Percentiles rank a stretch among this genome's conserved stretches.
phyloP scores from a whole-genome alignment of 2,888 invertebrate species.

The Caenorhabditis drosophilae region DNA sequence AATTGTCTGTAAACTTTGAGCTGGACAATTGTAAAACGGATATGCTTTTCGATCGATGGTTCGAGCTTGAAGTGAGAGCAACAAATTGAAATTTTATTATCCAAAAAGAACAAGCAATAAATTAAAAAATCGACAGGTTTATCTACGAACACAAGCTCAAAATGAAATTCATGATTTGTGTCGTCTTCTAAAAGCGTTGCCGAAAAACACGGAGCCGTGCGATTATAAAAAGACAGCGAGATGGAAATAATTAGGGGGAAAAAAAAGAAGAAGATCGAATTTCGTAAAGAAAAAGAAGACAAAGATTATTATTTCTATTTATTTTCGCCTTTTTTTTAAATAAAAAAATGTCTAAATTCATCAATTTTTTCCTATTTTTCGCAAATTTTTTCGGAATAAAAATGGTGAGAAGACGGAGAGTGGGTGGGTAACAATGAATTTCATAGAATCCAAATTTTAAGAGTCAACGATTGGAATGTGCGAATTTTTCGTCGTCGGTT shows the following conservation, averaged over 20 bases:
- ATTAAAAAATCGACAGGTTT: constrained; percentile 17
- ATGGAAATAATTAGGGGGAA: neutral
- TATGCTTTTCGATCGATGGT: constrained; percentile 34
- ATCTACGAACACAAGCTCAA: constrained; percentile 31
- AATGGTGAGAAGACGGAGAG: neutral
- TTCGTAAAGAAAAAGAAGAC: too few species aligned
- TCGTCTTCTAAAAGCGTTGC: constrained; percentile 42
- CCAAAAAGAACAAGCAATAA: neutral
- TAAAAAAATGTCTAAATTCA: neutral
- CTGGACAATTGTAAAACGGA: constrained; percentile 82
- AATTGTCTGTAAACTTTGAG: constrained; percentile 81
- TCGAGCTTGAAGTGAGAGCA: constrained; percentile 37
- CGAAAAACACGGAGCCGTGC: constrained; percentile 22
- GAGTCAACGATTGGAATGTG: constrained; percentile 25
- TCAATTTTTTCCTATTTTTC: neutral
- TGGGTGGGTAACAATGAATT: too few species aligned
- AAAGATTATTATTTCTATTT: neutral
- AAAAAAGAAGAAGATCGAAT: too few species aligned
- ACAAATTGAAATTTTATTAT: neutral
- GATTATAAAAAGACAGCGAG: constrained; percentile 3
- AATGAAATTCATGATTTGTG: constrained; percentile 32
- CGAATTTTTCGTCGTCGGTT: constrained; percentile 23
- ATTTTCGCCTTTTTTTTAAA: neutral
- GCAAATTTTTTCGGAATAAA: neutral
- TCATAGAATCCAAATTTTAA: too few species aligned